phyloP scores from a whole-genome alignment of 1,140 invertebrate species.

The Gryllus bimaculatus region DNA sequence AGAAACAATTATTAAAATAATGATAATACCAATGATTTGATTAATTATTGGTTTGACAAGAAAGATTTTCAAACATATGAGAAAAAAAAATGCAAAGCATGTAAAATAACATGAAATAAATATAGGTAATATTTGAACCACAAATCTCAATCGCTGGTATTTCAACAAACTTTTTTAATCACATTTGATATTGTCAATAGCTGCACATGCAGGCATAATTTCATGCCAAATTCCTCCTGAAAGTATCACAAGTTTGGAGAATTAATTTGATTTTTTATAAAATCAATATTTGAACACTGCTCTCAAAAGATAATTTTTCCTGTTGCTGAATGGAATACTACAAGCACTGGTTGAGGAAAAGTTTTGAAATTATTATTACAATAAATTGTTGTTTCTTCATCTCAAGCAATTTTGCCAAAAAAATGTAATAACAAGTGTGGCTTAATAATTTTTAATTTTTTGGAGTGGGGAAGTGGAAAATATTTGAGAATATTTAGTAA shows the following conservation, averaged over 20 bases:
- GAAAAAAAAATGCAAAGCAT: slow-evolving; percentile 97
- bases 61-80: slow-evolving; percentile 53
- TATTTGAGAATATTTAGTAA: neutral
- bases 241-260: neutral
- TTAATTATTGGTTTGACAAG: too few species aligned
- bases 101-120: slow-evolving; percentile 99
- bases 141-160: slow-evolving; percentile 48
- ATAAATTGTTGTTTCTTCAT: slow-evolving; percentile 72
- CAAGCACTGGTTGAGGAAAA: slow-evolving; percentile 93
- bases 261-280: neutral
- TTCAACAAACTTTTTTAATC: slow-evolving; percentile 60
- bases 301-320: slow-evolving; percentile 39
- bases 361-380: slow-evolving; percentile 99
- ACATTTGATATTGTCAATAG: slow-evolving; percentile 58
- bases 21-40: too few species aligned
- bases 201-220: slow-evolving; percentile 91
- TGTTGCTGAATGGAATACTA: slow-evolving; percentile 91
- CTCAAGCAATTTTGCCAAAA: slow-evolving; percentile 90
- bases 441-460: neutral
- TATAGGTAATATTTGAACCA: slow-evolving; percentile 90
- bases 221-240: slow-evolving; percentile 96
- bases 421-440: slow-evolving; percentile 50
- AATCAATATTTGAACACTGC: neutral
- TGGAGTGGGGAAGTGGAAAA: too few species aligned
- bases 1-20: too few species aligned